phyloP scores from a whole-genome alignment of 2,797 vertebrate genomes.

The Sebastes nivosus region DNA sequence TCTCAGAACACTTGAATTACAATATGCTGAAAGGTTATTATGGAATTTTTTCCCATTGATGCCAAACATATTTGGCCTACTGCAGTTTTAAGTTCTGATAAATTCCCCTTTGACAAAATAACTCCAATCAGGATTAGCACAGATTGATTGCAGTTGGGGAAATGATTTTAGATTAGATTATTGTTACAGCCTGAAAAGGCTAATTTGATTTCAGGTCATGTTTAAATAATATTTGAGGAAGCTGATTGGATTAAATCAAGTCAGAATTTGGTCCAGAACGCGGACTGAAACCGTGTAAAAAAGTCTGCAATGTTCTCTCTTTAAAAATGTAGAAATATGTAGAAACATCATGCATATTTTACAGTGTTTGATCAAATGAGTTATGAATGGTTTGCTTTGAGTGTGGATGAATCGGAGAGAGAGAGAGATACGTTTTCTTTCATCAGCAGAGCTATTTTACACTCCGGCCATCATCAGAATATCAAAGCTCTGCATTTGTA shows the following conservation, averaged over 20 bases:
- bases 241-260: slow-evolving; percentile 14
- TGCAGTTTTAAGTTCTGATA: background rate
- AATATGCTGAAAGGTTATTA: too few relatives aligned
- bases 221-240: background rate
- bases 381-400: slow-evolving; percentile 41
- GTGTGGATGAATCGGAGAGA: slow-evolving; percentile 34
- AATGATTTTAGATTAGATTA: background rate
- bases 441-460: slow-evolving; percentile 42
- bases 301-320: background rate
- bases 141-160: background rate
- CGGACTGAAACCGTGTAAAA: background rate
- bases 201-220: background rate
- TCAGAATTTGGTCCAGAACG: background rate
- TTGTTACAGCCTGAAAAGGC: background rate
- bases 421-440: slow-evolving; percentile 51
- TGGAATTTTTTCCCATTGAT: too few relatives aligned
- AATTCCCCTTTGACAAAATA: background rate
- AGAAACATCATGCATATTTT: slow-evolving; percentile 49
- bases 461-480: slow-evolving; percentile 32
- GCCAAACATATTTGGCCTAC: too few relatives aligned
- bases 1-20: too few relatives aligned
- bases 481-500: slow-evolving; percentile 53
- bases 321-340: slow-evolving; percentile 8
- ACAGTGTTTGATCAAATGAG: slow-evolving; percentile 44
- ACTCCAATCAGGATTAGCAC: background rate